Evolutionary conservation across 2,888 invertebrate genomes (phyloP).

Genomic region (Octodonta nipae): DNA sequence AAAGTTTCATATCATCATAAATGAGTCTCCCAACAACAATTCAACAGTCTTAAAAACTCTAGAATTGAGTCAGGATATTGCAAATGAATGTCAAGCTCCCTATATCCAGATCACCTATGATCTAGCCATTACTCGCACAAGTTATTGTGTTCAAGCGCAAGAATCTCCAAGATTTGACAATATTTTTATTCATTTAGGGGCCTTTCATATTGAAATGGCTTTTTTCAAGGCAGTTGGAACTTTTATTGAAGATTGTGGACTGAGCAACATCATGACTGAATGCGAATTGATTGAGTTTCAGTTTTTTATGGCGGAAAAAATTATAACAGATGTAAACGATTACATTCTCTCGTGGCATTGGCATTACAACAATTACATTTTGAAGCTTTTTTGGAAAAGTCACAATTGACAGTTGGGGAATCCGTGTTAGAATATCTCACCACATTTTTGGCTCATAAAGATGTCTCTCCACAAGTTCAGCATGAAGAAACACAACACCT

Average conservation of each 20-base stretch:
- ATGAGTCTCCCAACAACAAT: slow-evolving; percentile 22
- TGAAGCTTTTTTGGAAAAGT: slow-evolving; percentile 13
- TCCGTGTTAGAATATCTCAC: slow-evolving; percentile 15
- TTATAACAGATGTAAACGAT: slow-evolving; percentile 12
- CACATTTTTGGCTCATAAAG: slow-evolving; percentile 11
- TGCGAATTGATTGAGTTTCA: slow-evolving; percentile 10
- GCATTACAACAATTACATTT: slow-evolving; percentile 20
- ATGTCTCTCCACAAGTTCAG: slow-evolving; percentile 14
- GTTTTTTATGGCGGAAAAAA: slow-evolving; percentile 12
- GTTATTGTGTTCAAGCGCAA: slow-evolving; percentile 18
- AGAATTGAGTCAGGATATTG: slow-evolving; percentile 16
- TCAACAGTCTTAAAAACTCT: slow-evolving; percentile 21
- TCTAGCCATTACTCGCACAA: slow-evolving; percentile 17
- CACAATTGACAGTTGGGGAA: slow-evolving; percentile 9
- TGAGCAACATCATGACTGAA: slow-evolving; percentile 10
- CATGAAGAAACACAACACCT: slow-evolving; percentile 12
- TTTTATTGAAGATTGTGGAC: slow-evolving; percentile 13
- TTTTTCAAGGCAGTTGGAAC: slow-evolving; percentile 13
- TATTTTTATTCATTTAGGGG: slow-evolving; percentile 25
- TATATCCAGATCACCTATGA: slow-evolving; percentile 20
- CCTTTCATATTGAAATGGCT: slow-evolving; percentile 13
- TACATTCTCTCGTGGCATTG: slow-evolving; percentile 14
- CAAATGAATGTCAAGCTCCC: slow-evolving; percentile 16
- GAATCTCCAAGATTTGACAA: slow-evolving; percentile 22
- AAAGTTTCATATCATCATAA: slow-evolving; percentile 22